Evolutionary conservation across 2,888 invertebrate species (phyloP).

Genomic region (Gonocerus acuteangulatus): DNA sequence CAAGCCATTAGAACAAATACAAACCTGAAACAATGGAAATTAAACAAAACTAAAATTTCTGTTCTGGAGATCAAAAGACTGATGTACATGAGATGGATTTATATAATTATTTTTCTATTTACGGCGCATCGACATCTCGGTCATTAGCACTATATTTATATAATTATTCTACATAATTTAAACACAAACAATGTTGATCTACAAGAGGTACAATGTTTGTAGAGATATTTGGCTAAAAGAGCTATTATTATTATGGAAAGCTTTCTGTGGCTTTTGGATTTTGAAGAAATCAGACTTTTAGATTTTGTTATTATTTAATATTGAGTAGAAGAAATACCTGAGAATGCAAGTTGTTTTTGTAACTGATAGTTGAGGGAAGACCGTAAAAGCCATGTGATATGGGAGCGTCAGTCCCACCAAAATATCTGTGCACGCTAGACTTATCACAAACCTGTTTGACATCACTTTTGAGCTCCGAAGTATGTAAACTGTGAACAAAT

Average conservation of each 20-base stretch:
- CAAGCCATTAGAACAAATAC: constrained; percentile 59
- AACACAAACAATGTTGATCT: no score
- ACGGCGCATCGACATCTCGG: no score
- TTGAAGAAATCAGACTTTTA: no score
- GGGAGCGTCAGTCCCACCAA: constrained; percentile 69
- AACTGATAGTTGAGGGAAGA: constrained; percentile 53
- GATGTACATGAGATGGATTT: no score
- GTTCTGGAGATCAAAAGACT: no score
- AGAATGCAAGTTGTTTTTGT: constrained; percentile 59
- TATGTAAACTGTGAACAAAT: constrained; percentile 66
- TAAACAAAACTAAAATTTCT: not conserved
- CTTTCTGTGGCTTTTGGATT: no score
- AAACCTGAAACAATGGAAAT: constrained; percentile 32
- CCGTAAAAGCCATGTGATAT: constrained; percentile 69
- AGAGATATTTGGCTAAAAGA: no score
- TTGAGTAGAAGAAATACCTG: constrained; percentile 47
- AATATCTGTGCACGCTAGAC: constrained; percentile 69
- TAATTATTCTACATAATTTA: no score
- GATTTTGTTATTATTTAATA: not conserved
- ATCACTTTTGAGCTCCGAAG: constrained; percentile 62
- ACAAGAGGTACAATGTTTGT: no score
- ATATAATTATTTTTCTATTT: no score
- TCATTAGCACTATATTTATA: no score
- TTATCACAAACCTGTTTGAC: constrained; percentile 71
- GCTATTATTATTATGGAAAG: no score